phyloP scores from a whole-genome alignment of 2,797 vertebrate species.

The Hemitrygon akajei region DNA sequence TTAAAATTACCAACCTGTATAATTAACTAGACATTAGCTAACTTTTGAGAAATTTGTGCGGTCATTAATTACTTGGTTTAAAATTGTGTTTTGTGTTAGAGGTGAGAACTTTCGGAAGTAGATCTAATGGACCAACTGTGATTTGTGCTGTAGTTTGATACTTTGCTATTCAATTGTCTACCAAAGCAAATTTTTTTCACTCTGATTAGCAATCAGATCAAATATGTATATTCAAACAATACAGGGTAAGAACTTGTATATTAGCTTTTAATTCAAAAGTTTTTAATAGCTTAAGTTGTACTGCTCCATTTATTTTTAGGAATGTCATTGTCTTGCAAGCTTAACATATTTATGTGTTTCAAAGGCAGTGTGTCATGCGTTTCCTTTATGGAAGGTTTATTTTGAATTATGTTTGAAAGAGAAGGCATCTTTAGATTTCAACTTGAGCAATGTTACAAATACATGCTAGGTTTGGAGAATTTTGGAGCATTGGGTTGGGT shows the following conservation, averaged over 20 bases:
- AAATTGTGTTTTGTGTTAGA: not conserved
- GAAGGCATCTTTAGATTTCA: not conserved
- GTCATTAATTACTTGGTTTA: no score
- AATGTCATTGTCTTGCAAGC: not conserved
- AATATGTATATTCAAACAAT: no score
- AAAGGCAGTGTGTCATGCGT: not conserved
- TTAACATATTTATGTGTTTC: not conserved
- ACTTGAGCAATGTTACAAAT: not conserved
- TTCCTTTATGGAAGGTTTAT: not conserved
- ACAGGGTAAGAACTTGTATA: no score
- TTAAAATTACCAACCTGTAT: not conserved
- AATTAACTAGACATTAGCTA: not conserved
- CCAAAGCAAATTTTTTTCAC: no score
- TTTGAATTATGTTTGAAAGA: not conserved
- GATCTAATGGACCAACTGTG: not conserved
- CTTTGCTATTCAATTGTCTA: not conserved
- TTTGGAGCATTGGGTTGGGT: not conserved
- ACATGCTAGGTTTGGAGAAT: no score
- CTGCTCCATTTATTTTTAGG: not conserved
- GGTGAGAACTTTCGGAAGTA: not conserved
- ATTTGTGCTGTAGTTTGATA: not conserved
- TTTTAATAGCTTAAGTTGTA: no score
- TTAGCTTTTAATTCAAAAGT: no score
- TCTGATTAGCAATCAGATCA: no score
- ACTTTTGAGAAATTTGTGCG: no score